These are phyloP conservation scores for Scaptomyza tumidula DNA, from an alignment of 2,888 invertebrate genomes.

Conservation along the genomic window DNA sequence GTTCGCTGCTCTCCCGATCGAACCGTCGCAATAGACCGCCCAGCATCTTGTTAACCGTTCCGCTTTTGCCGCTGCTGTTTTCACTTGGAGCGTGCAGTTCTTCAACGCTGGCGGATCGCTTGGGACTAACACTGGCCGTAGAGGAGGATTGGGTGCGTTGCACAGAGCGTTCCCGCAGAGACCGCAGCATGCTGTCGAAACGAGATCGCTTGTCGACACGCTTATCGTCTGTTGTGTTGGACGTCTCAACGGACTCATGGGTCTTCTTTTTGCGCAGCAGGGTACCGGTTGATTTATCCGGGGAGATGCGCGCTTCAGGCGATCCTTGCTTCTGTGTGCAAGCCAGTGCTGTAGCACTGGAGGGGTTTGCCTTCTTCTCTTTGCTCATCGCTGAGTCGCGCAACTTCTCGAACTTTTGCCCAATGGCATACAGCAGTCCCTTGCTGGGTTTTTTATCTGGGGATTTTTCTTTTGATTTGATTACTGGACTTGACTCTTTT, in stretches of 20 bases:
- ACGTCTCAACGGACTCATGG: conserved; percentile 42
- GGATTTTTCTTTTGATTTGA: conserved; percentile 81
- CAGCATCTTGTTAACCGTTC: conserved; percentile 90
- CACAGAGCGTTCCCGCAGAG: conserved; percentile 88
- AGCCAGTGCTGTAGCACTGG: conserved; percentile 57
- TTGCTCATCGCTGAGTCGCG: conserved; percentile 85
- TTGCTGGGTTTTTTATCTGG: conserved; percentile 87
- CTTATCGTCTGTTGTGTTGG: conserved; percentile 55
- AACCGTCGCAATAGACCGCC: conserved; percentile 91
- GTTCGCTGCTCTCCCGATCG: conserved; percentile 86
- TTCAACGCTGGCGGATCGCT: conserved; percentile 90
- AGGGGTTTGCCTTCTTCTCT: conserved; percentile 71
- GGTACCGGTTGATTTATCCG: conserved; percentile 73
- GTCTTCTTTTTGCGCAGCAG: conserved; percentile 85
- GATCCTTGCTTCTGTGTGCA: conserved; percentile 75
- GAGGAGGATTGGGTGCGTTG: conserved; percentile 86
- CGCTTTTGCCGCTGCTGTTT: conserved; percentile 63
- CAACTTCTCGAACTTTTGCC: conserved; percentile 91
- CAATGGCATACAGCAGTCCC: conserved; percentile 89
- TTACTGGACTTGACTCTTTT: conserved; percentile 80
- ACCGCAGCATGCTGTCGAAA: conserved; percentile 86
- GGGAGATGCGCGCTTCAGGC: conserved; percentile 52
- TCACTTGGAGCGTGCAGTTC: conserved; percentile 85
- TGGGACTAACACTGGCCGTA: conserved; percentile 86
- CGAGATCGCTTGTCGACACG: conserved; percentile 83